Evolutionary conservation across 2,888 invertebrate species (phyloP), one percentile per base, ranked within the genome.

Genomic region (Rosalia funebris): DNA sequence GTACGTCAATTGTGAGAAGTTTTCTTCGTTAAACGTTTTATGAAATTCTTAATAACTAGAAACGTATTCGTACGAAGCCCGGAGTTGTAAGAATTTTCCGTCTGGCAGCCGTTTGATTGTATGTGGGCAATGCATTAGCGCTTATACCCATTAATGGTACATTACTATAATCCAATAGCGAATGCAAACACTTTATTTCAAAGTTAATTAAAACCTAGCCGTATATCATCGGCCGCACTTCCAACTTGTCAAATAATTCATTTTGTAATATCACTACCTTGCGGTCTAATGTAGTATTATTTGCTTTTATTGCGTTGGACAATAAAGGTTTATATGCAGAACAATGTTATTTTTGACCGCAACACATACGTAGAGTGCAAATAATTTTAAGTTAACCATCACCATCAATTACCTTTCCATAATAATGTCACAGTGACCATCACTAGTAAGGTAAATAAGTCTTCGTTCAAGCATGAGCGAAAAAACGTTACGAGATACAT

Each of bases 161-260:
- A 20, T 50, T 50, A 50, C 50, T 39, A 52, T 52, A 39, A 52
- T 52, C 52, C 52, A 53, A 53, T 42, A 42, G 17, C 52, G 15
- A 58, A 59, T 63, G 60, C 45, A 48, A 62, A 65, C 61, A 62
- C 63, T 68, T 68, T 68, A 68, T 63, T 60, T 57, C 62, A 48
- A 53, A 62, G 65, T 63, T 65, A 68, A 70, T 72, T 72, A 70
- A 68, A 66, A 62, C 53, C 56, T 54, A 53, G 53, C 56, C 62
- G 63, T 63, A 53, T 53, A 53, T 73, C 70, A 72, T 69, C 62
- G 53, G 70, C 68, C 71, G 69, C 71, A 72, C 72, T 72, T 72
- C 68, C 63, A 69, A 69, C 70, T 64, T 69, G 73, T 73, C 73
- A 71, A 68, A 74, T 74, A 73, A 72, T 68, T 74, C 74, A 75